Base-by-base conservation (phyloP, 2,888 invertebrate genomes). In the Scaptomyza flava region DNA sequence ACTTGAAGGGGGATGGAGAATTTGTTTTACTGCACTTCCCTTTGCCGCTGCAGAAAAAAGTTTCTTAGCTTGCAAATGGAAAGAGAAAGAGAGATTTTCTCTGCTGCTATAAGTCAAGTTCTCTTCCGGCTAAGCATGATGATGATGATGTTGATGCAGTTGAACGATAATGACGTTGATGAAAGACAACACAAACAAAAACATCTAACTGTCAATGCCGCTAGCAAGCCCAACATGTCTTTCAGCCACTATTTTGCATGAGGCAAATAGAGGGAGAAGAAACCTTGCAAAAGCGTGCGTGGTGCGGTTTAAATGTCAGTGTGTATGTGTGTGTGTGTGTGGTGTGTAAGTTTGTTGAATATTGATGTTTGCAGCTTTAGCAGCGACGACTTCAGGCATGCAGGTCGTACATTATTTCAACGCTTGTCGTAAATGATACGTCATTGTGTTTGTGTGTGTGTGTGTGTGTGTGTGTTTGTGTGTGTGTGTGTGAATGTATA, bases 71-170 rank as follows among this genome's bases (percentile, higher is more conserved):
- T 50, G 47, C 46, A 62, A 45, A 31, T 61, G 46, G 45, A 41
- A 42, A 47, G 23, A 31, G 23, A 45, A 23, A 50, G 30, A 43
- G 52, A 43, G 41, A 9, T 70, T 46, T 36, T 9, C 33, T 33
- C 57, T 56, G 61, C 31, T 48, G 65, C 65, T 62, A 66, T 68
- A 88, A 89, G 90, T 90, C 90, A 90, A 90, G 89, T 89, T 90
- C 79, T 81, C 89, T 89, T 90, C 90, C 91, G 87, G 89, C 79
- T 82, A 76, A 30, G 59, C 52, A 42, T 27, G 34, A 38, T 70
- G 54, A 45, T 30, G 17, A 20, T 7, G 46, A 50, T 38, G 33
- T 33, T 42, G 27, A 31, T 30, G 65, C 6, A 20, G 36, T n/a
- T 38, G 46, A 0, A 31, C 20, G 38, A 17, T 45, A 50, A 23